Evolutionary conservation across 1,140 invertebrate genomes (phyloP), one percentile per base, ranked within the genome.

Genomic region (Heliothis subflexa): DNA sequence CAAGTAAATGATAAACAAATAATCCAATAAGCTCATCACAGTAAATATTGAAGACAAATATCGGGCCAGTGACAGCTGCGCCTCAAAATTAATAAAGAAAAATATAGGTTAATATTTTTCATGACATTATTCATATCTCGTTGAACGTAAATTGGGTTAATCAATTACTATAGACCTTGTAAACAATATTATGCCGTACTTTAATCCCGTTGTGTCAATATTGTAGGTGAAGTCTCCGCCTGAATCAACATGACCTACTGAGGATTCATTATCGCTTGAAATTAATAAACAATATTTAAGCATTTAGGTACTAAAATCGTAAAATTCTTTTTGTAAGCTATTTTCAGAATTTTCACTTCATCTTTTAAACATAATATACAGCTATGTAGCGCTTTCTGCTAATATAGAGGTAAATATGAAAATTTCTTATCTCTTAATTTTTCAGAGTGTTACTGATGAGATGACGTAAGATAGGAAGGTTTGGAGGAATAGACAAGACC

Each of bases 201-300:
- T 54, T 72, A 55, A 57, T 45, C 14, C 28, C 52, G 13, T 14
- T 72, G n/a, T 16, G 68, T 72, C 28, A 72, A 72, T 72, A 68
- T 10, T 9, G 28, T 45, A 11, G 68, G 16, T 12, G 25, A 52
- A 14, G 13, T 54, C 25, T 28, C 50, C 49, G 49, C n/a, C 54
- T 57, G 54, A 57, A 72, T 55, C 16, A 72, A 72, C 54, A 47
- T 66, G 16, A 55, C 55, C 10, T 50, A 50, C 18, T 9, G 40
- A 47, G 18, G 16, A 13, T 10, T 10, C 10, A 61, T 28, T 61
- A 40, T 40, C 3, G 21, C 57, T 28, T 61, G 28, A 5, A 40
- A 25, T 57, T 2, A 21, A 40, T 40, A 40, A 40, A 40, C 33
- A 40, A 40, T 25, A 25, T 40, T 40, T 5, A 40, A 40, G 9